phyloP scores from a whole-genome alignment of 2,888 invertebrate species.

The Agrochola lota region DNA sequence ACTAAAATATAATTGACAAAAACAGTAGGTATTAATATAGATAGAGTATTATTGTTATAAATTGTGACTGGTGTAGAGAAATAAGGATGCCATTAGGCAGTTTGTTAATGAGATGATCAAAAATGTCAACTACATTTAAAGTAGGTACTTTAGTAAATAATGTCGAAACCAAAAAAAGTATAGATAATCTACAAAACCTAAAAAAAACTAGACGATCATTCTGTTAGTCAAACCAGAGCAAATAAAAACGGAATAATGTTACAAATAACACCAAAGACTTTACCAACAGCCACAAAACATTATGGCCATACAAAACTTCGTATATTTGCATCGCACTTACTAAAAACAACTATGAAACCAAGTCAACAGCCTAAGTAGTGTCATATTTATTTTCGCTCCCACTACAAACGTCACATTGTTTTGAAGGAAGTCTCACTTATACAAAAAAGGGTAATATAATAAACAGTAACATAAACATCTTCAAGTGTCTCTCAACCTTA shows the following conservation, averaged over 20 bases:
- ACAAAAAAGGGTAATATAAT: constrained; percentile 60
- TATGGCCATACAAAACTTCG: constrained; percentile 36
- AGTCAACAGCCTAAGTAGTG: constrained; percentile 31
- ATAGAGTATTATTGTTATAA: neutral
- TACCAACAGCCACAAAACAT: constrained; percentile 39
- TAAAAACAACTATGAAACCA: constrained; percentile 40
- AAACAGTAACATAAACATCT: constrained; percentile 65
- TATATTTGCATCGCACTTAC: constrained; percentile 55
- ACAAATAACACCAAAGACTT: constrained; percentile 34
- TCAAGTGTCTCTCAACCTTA: constrained; percentile 59
- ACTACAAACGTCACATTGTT: constrained; percentile 57
- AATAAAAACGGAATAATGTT: constrained; percentile 27
- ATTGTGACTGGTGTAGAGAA: too few species aligned
- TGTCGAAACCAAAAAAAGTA: neutral
- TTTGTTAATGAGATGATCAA: neutral
- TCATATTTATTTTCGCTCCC: constrained; percentile 57
- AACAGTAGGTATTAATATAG: neutral
- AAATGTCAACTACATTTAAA: neutral
- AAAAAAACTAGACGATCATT: neutral
- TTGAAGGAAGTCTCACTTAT: constrained; percentile 59
- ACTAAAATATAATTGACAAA: neutral
- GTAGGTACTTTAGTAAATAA: too few species aligned
- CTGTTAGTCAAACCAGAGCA: constrained; percentile 5
- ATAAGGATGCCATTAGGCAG: too few species aligned
- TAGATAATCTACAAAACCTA: neutral